Base-by-base conservation (phyloP, 1,140 invertebrate species). In the Metopolophium dirhodum region DNA sequence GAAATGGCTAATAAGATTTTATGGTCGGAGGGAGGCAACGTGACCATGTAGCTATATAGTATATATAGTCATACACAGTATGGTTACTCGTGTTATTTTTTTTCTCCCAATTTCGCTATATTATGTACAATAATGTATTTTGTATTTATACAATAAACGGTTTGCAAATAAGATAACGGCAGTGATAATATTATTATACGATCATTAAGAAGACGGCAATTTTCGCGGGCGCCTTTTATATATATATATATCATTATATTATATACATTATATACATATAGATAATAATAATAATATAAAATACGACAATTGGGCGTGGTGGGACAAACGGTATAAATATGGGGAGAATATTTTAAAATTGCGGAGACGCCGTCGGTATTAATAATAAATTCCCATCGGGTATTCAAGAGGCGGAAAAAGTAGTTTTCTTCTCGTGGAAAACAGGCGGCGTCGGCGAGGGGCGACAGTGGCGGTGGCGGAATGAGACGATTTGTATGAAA, bases 401-500 rank as follows among this genome's bases (percentile, higher is more conserved):
- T 86, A 93, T 93, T 93, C 91, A 57, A 86, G 49, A 51, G 82
- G 91, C 68, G 77, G 91, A 93, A 93, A 92, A 93, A 54, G 45
- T 26, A 37, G 45, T 93, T 54, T 85, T 57, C 35, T 57, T 41
- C 26, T 26, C 22, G 68, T 14, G 82, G 35, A 51, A 91, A 91
- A 91, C 91, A 37, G n/a, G 68, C 41, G 91, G 41, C 47, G 22
- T 54, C 49, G 22, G 11, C 26, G 51, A 86, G 45, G 87, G 87
- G 47, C n/a, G 49, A 30, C 41, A 23, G 37, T 8, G 35, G 89
- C 49, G 51, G 54, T 41, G 88, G 23, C 18, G 37, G 49, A 85
- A 93, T 93, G 91, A 93, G 91, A 93, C 91, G 82, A 93, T 93
- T 93, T 93, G 91, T 93, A 93, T 93, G 91, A 93, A 93, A 93